These are phyloP conservation scores for Actenoides hombroni DNA, from an alignment of 2,113 vertebrate species.

Conservation along the genomic window DNA sequence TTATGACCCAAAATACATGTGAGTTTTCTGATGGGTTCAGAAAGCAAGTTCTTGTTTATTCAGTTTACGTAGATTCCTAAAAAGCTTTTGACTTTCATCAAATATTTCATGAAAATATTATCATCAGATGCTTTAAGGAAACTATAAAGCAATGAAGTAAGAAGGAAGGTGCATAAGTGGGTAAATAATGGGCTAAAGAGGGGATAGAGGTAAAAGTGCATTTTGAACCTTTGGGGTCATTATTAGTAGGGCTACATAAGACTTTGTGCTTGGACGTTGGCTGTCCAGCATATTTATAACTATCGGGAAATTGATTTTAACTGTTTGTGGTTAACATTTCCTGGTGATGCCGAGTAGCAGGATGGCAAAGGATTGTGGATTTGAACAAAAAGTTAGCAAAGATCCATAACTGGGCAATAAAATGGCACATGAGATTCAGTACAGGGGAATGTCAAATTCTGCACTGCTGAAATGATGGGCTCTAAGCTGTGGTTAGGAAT, in stretches of 20 bases:
- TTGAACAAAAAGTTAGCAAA: neutral
- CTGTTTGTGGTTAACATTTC: neutral
- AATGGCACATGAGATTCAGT: neutral
- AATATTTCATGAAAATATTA: no score
- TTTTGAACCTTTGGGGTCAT: neutral
- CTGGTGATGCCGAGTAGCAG: neutral
- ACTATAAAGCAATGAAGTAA: neutral
- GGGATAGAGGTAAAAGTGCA: neutral
- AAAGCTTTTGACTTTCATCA: neutral
- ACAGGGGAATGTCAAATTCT: neutral
- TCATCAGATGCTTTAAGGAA: neutral
- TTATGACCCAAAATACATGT: neutral
- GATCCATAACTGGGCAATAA: neutral
- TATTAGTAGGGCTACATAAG: neutral
- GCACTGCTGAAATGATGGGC: neutral
- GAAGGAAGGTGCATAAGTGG: neutral
- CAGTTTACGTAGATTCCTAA: neutral
- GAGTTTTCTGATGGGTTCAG: neutral
- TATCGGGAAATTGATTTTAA: neutral
- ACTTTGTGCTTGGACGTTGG: neutral
- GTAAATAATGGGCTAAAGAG: neutral
- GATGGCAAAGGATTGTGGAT: neutral
- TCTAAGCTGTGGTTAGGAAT: neutral
- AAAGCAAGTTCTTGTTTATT: neutral
- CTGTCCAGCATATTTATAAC: neutral